A percentile compares a stretch with the other conserved stretches of the same genome.
Evolutionary conservation across 1,140 invertebrate species (phyloP).

Genomic region (Ganaspis sp.): DNA sequence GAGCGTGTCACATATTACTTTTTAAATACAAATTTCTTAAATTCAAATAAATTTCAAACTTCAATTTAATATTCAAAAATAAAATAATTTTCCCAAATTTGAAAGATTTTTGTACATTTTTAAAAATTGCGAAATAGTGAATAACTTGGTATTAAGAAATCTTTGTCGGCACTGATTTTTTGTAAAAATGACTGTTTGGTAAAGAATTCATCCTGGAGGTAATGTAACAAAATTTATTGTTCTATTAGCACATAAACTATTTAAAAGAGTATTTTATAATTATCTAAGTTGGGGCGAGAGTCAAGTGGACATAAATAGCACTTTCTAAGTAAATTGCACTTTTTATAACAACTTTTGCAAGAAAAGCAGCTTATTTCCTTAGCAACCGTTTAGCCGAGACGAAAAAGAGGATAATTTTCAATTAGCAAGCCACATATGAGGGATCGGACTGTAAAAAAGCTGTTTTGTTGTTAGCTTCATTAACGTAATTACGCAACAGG

Average conservation of each 20-base stretch:
- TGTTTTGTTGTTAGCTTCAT: neutral
- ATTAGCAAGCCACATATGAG: neutral
- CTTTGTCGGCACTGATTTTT: too few relatives aligned
- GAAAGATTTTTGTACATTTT: too few relatives aligned
- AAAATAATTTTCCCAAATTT: too few relatives aligned
- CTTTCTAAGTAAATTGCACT: constrained; percentile 23
- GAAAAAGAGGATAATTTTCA: constrained; percentile 13
- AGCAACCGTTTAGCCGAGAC: neutral
- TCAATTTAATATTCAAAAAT: too few relatives aligned
- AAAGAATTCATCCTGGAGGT: too few relatives aligned
- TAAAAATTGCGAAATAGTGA: too few relatives aligned
- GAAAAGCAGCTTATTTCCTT: neutral
- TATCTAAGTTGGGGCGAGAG: neutral
- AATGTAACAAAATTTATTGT: neutral
- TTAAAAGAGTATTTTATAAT: neutral
- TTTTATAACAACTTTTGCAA: constrained; percentile 18
- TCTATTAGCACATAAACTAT: neutral
- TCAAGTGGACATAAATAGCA: neutral
- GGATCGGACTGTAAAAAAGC: neutral
- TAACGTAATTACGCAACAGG: neutral
- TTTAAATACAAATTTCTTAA: too few relatives aligned
- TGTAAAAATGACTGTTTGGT: too few relatives aligned
- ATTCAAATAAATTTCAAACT: too few relatives aligned
- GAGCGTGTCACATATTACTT: too few relatives aligned
- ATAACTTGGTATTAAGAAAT: too few relatives aligned